Base-by-base conservation (phyloP, 1,140 invertebrate genomes). In the Sinonovacula constricta region DNA sequence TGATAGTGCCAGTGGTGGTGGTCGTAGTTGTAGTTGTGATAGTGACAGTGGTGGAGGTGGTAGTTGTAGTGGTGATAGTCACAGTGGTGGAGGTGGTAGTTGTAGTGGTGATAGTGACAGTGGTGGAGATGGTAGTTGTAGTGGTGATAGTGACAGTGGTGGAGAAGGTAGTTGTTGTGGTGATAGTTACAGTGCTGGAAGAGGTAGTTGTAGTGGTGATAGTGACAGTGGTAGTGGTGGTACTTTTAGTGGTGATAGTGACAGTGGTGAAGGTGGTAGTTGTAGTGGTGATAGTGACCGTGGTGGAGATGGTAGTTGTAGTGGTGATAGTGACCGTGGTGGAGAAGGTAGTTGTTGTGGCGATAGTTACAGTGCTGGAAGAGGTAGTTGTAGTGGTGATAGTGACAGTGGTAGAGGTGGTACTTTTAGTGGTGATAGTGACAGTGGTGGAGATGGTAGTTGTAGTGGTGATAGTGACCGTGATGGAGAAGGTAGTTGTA, bases 91-190 rank as follows among this genome's bases (percentile, higher is more conserved):
- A 36, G 34, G 31, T 36, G 45, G 34, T 65, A 36, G 62, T 39
- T 22, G 31, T 65, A 39, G 45, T 39, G 62, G 34, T 36, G 31
- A 65, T 39, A 31, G 62, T 36, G 31, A 39, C 45, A 65, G 45
- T 36, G 31, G 45, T 36, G 34, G 31, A 36, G 62, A 31, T 36
- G 45, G 12, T 26, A 24, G 12, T 14, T 24, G 12, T 57, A n/a
- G 45, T 49, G n/a, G 10, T 12, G n/a, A 49, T 49, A n/a, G n/a
- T 10, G n/a, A 12, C n/a, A n/a, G n/a, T n/a, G n/a, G n/a, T n/a
- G n/a, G n/a, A n/a, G n/a, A n/a, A n/a, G n/a, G n/a, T n/a, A n/a
- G n/a, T n/a, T n/a, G n/a, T n/a, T n/a, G n/a, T n/a, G n/a, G n/a
- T n/a, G n/a, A n/a, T n/a, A n/a, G n/a, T n/a, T n/a, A n/a, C n/a